These are phyloP conservation scores for Euglossa dilemma DNA, from an alignment of 1,140 invertebrate species.

Conservation along the genomic window DNA sequence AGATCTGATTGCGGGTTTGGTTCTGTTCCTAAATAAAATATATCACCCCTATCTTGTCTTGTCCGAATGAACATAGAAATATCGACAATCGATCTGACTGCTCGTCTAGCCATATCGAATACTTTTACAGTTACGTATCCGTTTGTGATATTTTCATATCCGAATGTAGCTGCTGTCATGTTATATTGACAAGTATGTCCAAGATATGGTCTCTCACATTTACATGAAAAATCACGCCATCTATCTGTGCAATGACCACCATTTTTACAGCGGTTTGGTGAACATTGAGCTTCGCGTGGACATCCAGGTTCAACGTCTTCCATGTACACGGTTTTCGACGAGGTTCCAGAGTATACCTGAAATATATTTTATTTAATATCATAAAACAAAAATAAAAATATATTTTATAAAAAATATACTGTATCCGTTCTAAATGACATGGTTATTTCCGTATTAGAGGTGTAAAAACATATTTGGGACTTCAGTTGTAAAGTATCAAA, in stretches of 20 bases:
- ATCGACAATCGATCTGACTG: conserved; percentile 90
- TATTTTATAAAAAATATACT: too few relatives aligned
- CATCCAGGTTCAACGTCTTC: conserved; percentile 88
- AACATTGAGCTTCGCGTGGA: conserved; percentile 90
- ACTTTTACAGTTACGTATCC: conserved; percentile 89
- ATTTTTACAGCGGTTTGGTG: conserved; percentile 92
- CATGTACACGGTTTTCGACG: conserved; percentile 76
- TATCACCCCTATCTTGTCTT: conserved; percentile 90
- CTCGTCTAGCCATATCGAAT: conserved; percentile 85
- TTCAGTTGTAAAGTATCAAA: too few relatives aligned
- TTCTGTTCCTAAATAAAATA: conserved; percentile 94
- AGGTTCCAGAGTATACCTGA: conserved; percentile 76
- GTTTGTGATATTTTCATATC: conserved; percentile 90
- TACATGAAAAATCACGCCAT: conserved; percentile 94
- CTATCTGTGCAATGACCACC: conserved; percentile 93
- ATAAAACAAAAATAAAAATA: too few relatives aligned
- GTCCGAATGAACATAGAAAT: conserved; percentile 97
- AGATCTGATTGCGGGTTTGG: conserved; percentile 77
- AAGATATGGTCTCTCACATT: conserved; percentile 92
- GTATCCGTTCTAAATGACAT: too few relatives aligned
- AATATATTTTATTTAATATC: conserved; percentile 11
- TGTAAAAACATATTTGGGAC: too few relatives aligned
- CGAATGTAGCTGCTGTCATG: conserved; percentile 95
- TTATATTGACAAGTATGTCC: conserved; percentile 94
- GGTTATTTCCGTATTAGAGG: too few relatives aligned